Evolutionary conservation across 2,888 invertebrate genomes (phyloP).

Genomic region (Ichneumoninae sp.): DNA sequence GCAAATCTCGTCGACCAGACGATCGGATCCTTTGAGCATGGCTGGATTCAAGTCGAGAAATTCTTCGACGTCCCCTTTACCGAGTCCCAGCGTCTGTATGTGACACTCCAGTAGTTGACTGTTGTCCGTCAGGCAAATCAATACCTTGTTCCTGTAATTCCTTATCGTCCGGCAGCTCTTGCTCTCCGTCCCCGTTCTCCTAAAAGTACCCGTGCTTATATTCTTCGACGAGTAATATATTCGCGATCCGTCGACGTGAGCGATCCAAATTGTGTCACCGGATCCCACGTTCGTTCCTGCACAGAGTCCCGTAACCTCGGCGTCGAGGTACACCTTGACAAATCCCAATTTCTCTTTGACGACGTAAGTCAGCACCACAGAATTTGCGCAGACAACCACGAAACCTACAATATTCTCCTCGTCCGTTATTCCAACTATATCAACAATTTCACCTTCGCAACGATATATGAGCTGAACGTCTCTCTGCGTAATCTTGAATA

Average conservation of each 20-base stretch:
- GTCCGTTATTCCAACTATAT: conserved; percentile 73
- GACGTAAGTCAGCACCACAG: conserved; percentile 71
- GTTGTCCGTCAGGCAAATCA: conserved; percentile 71
- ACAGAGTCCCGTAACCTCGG: conserved; percentile 67
- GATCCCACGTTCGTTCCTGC: conserved; percentile 64
- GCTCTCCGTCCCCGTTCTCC: conserved; percentile 62
- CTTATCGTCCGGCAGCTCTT: conserved; percentile 71
- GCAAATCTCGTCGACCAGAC: conserved; percentile 75
- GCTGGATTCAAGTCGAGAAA: conserved; percentile 69
- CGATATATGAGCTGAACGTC: conserved; percentile 71
- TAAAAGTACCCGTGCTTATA: conserved; percentile 48
- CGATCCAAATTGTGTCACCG: conserved; percentile 72
- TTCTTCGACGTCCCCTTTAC: conserved; percentile 51
- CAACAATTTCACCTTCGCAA: conserved; percentile 67
- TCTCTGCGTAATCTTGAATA: conserved; percentile 71
- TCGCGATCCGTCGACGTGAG: conserved; percentile 71
- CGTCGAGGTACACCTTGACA: conserved; percentile 72
- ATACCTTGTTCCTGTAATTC: conserved; percentile 69
- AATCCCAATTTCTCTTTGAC: conserved; percentile 69
- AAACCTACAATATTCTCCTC: conserved; percentile 69
- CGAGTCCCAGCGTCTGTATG: conserved; percentile 13
- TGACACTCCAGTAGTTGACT: conserved; percentile 42
- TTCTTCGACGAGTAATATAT: conserved; percentile 72
- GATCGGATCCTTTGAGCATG: conserved; percentile 75
- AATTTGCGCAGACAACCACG: conserved; percentile 68